Evolutionary conservation across 2,888 invertebrate genomes (phyloP).

Genomic region (Nebria salina): DNA sequence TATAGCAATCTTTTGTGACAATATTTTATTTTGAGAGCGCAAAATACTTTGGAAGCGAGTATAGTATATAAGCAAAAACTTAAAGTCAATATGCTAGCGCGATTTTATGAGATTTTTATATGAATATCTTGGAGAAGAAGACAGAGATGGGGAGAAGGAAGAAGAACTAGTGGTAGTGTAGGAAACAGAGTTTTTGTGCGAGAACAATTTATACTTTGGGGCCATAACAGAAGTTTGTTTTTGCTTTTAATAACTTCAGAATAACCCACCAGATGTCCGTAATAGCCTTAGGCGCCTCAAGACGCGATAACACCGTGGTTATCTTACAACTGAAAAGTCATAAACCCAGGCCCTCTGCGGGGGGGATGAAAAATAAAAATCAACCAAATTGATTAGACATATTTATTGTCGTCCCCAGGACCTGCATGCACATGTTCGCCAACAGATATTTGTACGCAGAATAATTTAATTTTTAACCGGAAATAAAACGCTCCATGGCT

Average conservation of each 20-base stretch:
- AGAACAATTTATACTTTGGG: conserved; percentile 30
- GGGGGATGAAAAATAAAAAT: too few relatives aligned
- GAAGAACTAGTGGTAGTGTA: background rate
- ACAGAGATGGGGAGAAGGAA: too few relatives aligned
- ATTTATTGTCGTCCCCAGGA: too few relatives aligned
- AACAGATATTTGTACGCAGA: too few relatives aligned
- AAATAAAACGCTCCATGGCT: too few relatives aligned
- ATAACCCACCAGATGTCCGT: conserved; percentile 32
- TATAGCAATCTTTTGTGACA: too few relatives aligned
- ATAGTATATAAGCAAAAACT: background rate
- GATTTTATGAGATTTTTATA: background rate
- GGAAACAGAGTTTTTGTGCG: background rate
- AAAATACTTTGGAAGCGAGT: too few relatives aligned
- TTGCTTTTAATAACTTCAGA: conserved; percentile 41
- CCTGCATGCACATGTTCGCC: too few relatives aligned
- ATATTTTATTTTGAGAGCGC: too few relatives aligned
- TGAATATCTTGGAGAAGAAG: background rate
- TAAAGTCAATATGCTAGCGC: background rate
- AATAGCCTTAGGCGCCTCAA: conserved; percentile 24
- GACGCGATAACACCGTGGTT: background rate
- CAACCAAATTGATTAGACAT: too few relatives aligned
- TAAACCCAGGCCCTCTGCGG: background rate
- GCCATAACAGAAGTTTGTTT: conserved; percentile 39
- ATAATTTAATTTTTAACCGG: too few relatives aligned
- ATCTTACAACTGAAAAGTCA: background rate